phyloP scores from a whole-genome alignment of 1,140 invertebrate species.

The Lethrus apterus region DNA sequence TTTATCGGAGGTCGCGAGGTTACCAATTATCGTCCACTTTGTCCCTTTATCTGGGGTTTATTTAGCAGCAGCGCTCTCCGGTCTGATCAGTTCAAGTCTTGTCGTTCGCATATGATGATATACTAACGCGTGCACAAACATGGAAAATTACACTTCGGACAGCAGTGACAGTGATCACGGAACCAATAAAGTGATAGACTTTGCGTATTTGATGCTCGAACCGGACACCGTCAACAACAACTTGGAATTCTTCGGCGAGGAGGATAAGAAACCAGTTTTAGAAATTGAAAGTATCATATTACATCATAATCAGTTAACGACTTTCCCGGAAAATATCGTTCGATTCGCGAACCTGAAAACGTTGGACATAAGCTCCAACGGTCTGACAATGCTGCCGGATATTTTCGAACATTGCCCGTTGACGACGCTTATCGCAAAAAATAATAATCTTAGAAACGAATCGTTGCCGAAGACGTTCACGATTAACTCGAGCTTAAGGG shows the following conservation, averaged over 20 bases:
- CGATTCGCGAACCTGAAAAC: constrained; percentile 62
- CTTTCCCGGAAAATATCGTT: constrained; percentile 45
- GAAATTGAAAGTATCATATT: constrained; percentile 63
- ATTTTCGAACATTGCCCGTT: constrained; percentile 65
- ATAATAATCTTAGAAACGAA: constrained; percentile 75
- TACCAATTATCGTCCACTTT: too few species aligned
- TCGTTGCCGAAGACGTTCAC: constrained; percentile 80
- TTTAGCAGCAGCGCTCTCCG: too few species aligned
- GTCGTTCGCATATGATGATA: neutral
- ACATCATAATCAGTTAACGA: constrained; percentile 60
- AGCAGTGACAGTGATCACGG: constrained; percentile 65
- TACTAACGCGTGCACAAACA: constrained; percentile 10
- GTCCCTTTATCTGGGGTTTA: too few species aligned
- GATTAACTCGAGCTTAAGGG: constrained; percentile 50
- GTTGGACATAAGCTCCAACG: constrained; percentile 84
- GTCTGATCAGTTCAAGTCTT: too few species aligned
- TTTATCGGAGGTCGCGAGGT: too few species aligned
- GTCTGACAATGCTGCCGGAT: constrained; percentile 66
- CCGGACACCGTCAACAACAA: constrained; percentile 49
- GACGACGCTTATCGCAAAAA: constrained; percentile 74
- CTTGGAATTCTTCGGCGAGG: constrained; percentile 45
- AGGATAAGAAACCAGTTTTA: constrained; percentile 48
- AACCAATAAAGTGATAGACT: constrained; percentile 59
- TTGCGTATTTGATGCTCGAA: constrained; percentile 59
- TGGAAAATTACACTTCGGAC: constrained; percentile 62